Conservation (phyloP, 2,113 vertebrate genomes). For the Onychorhynchus coronatus region DNA sequence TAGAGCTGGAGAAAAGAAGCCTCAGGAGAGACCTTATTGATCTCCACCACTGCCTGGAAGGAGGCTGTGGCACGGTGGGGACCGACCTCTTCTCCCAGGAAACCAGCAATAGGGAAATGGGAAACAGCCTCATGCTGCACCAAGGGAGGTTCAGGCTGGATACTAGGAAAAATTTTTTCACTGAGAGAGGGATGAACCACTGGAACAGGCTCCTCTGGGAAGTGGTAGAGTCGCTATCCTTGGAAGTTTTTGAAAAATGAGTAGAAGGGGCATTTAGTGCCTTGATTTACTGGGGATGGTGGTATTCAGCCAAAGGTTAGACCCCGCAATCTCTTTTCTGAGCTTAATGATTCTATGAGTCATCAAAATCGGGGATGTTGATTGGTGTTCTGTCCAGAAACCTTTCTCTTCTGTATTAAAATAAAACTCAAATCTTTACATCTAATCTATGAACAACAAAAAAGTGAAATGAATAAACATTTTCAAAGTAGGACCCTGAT, state of each 20-base stretch:
- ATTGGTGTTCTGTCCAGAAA: neutral
- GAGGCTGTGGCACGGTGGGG: fast-evolving
- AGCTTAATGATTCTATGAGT: neutral
- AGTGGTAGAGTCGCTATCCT: neutral
- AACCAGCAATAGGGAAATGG: neutral
- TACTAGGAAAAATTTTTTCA: neutral
- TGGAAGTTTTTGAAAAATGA: neutral
- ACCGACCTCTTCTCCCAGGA: neutral
- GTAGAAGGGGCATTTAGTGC: neutral
- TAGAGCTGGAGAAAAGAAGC: neutral
- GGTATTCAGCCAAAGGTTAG: neutral
- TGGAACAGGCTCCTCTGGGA: neutral
- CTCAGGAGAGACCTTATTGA: neutral
- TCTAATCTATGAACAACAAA: neutral
- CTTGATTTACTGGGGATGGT: neutral
- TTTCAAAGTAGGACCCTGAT: too few relatives aligned
- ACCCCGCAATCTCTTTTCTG: neutral
- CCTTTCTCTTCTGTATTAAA: neutral
- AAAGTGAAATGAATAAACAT: neutral
- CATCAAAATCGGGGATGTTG: neutral
- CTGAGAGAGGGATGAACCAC: neutral
- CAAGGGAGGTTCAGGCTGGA: neutral
- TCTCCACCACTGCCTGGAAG: neutral
- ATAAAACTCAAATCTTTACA: neutral
- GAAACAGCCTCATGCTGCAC: neutral